Evolutionary conservation across 2,797 vertebrate species (phyloP), one percentile per base, ranked within the genome.

Genomic region (Martes flavigula): DNA sequence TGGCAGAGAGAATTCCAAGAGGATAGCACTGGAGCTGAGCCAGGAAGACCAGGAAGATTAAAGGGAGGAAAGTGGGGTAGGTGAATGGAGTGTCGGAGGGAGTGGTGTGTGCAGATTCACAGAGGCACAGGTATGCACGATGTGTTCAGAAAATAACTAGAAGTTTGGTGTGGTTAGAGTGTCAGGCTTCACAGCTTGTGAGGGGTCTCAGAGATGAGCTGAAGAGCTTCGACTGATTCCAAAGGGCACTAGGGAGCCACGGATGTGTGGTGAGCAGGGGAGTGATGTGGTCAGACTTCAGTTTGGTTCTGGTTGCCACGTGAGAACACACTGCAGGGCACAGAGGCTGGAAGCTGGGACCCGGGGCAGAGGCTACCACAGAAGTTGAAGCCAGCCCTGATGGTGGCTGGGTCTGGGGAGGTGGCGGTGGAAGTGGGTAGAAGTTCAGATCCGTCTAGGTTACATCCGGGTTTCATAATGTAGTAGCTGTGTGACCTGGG

Each of bases 111-210:
- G 51, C 58, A 46, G 12, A 68, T 12, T 1, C 18, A 2, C 66
- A 14, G n/a, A 94, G 35, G 54, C 75, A 27, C 3, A 4, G 3
- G 51, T 12, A 0, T 2, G 2, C 1, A 0, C 0, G 3, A 2
- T 7, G 17, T 18, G 38, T 17, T 18, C n/a, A n/a, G 87, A 77
- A 64, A 60, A 48, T 0, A 27, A 21, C 66, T 18, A 25, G 40
- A 11, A 17, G 3, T 17, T 54, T 12, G 48, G 43, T 35, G n/a
- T 23, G 40, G 12, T 14, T n/a, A 5, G 4, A 17, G 12, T 6
- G 12, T 1, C 18, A 68, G 75, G 56, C 72, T 20, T 30, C 46
- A 38, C 38, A 10, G 73, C 68, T 46, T 43, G 94, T 6, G 43
- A 54, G 38, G 46, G 64, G 58, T 40, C 46, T 17, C 7, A 0